These are phyloP conservation scores for Ammodytes marinus DNA, from an alignment of 2,113 vertebrate species.

Conservation along the genomic window DNA sequence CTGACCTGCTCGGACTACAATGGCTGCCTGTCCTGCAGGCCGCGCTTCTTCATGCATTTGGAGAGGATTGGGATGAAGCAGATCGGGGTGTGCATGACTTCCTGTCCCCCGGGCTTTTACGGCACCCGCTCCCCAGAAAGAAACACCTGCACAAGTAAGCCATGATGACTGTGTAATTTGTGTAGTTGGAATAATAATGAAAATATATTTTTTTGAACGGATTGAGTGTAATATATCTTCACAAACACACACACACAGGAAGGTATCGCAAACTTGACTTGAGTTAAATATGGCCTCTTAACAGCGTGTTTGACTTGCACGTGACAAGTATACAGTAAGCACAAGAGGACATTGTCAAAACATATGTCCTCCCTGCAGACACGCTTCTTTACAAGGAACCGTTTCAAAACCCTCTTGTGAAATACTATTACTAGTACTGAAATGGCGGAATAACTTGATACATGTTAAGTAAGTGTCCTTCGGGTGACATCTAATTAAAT, in stretches of 20 bases:
- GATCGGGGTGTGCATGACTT: slow-evolving; percentile 96
- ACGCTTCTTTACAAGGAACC: slow-evolving; percentile 22
- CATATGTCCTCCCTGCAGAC: slow-evolving; percentile 11
- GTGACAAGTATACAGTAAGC: slow-evolving; percentile 15
- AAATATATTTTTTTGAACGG: neutral
- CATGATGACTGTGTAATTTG: neutral
- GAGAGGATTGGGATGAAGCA: slow-evolving; percentile 98
- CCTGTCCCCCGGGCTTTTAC: slow-evolving; percentile 95
- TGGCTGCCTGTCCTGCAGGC: slow-evolving; percentile 97
- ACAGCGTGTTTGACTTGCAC: slow-evolving; percentile 26
- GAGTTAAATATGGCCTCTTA: slow-evolving; percentile 10
- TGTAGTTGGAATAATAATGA: accelerated
- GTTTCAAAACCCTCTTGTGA: neutral
- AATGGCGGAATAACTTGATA: neutral
- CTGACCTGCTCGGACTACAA: slow-evolving; percentile 98
- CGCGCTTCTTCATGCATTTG: slow-evolving; percentile 97
- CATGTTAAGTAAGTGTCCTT: slow-evolving; percentile 28
- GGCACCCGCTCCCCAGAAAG: slow-evolving; percentile 96
- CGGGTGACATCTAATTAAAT: slow-evolving; percentile 29
- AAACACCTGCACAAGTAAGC: slow-evolving; percentile 98
- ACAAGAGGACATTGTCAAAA: slow-evolving; percentile 14
- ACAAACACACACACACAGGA: slow-evolving; percentile 3
- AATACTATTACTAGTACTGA: neutral
- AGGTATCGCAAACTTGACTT: slow-evolving; percentile 7
- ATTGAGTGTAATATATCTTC: neutral